phyloP scores from a whole-genome alignment of 2,113 vertebrate genomes.

The Capra hircus region DNA sequence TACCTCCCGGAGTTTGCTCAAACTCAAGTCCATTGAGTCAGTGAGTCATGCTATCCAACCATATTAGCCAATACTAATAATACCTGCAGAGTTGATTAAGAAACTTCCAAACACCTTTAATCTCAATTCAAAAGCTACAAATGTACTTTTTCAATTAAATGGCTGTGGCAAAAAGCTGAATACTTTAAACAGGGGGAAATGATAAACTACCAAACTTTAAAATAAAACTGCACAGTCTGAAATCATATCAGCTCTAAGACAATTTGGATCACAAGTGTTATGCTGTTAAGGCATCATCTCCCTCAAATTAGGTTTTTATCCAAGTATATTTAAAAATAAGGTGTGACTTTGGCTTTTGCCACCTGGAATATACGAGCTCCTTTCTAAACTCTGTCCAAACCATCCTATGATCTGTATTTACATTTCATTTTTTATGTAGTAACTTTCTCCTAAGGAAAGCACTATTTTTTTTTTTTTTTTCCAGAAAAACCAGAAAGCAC shows the following conservation, averaged over 20 bases:
- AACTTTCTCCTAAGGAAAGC: background rate
- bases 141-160: conserved; percentile 32
- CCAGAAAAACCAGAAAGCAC: conserved; percentile 14
- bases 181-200: background rate
- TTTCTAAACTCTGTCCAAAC: background rate
- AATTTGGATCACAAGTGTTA: conserved; percentile 9
- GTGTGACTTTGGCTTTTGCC: background rate
- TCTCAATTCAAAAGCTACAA: conserved; percentile 15
- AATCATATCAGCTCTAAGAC: background rate
- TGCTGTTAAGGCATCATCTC: background rate
- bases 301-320: conserved; percentile 18
- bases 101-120: conserved; percentile 7
- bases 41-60: background rate
- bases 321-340: conserved; percentile 39
- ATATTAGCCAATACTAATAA: background rate
- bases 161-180: background rate
- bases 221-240: background rate
- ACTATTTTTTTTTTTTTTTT: background rate
- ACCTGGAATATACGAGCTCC: background rate
- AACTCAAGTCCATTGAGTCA: background rate
- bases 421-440: background rate
- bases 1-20: background rate
- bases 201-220: background rate
- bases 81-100: background rate
- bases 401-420: background rate